Evolutionary conservation across 2,888 invertebrate genomes (phyloP).

Genomic region (Cephalotes varians): DNA sequence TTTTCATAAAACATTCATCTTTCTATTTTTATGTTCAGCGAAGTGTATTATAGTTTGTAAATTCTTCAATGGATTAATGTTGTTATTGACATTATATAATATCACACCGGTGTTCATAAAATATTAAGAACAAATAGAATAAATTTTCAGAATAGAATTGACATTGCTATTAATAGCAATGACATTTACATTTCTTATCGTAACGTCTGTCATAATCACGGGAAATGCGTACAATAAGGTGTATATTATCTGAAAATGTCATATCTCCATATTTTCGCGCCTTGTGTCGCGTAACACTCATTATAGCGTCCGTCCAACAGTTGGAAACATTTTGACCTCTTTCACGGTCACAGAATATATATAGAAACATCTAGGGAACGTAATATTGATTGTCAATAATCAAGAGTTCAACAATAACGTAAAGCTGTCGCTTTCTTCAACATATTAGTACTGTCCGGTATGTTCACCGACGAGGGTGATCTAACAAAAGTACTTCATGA

Average conservation of each 20-base stretch:
- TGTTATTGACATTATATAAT: neutral
- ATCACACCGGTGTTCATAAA: neutral
- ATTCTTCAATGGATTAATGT: neutral
- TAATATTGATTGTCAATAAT: slow-evolving; percentile 82
- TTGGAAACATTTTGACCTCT: slow-evolving; percentile 44
- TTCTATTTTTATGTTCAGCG: neutral
- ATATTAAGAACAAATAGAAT: neutral
- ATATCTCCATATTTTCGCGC: neutral
- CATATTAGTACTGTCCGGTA: slow-evolving; percentile 77
- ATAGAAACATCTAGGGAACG: slow-evolving; percentile 43
- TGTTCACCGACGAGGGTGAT: slow-evolving; percentile 73
- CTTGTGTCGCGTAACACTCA: slow-evolving; percentile 11
- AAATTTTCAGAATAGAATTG: neutral
- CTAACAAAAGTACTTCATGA: slow-evolving; percentile 70
- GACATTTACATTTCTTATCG: slow-evolving; percentile 4
- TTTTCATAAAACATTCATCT: neutral
- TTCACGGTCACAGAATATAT: slow-evolving; percentile 63
- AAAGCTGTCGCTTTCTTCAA: slow-evolving; percentile 64
- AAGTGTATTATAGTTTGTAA: neutral
- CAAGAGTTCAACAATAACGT: slow-evolving; percentile 71
- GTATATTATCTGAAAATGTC: neutral
- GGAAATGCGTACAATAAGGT: neutral
- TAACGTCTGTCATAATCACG: neutral
- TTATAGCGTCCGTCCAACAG: slow-evolving; percentile 19
- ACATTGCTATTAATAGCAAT: neutral